Evolutionary conservation across 2,797 vertebrate genomes (phyloP).

Genomic region (Tympanoctomys barrerae): DNA sequence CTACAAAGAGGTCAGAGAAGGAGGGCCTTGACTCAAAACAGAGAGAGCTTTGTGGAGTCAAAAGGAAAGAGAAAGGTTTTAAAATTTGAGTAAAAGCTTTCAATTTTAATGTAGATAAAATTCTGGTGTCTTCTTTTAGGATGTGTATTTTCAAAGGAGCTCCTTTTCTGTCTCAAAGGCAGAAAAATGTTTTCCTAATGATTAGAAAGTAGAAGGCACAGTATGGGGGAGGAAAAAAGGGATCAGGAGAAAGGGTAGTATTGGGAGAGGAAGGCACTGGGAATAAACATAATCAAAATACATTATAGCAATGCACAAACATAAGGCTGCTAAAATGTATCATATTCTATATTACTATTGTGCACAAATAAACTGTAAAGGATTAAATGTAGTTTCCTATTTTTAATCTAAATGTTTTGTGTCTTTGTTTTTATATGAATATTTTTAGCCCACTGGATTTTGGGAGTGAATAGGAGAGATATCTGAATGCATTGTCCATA

Average conservation of each 20-base stretch:
- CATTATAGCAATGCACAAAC: not conserved
- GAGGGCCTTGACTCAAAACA: fast-evolving
- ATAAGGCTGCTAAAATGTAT: not conserved
- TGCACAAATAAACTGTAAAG: not conserved
- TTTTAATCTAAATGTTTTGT: constrained; percentile 21
- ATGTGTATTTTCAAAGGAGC: not conserved
- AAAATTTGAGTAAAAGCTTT: constrained; percentile 29
- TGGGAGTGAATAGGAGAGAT: not conserved
- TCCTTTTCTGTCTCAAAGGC: not conserved
- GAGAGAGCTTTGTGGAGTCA: not conserved
- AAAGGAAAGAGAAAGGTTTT: not conserved
- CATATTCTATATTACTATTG: not conserved
- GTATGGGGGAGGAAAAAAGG: not conserved
- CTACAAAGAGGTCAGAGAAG: not conserved
- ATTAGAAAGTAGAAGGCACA: not conserved
- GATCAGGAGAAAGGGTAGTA: not conserved
- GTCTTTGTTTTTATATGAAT: constrained; percentile 27
- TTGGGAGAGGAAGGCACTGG: not conserved
- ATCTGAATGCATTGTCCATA: not conserved
- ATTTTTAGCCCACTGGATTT: not conserved
- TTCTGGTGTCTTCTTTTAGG: not conserved
- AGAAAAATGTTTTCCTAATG: not conserved
- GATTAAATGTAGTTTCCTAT: not conserved
- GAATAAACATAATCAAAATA: not conserved
- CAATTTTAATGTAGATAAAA: not conserved